Base-by-base conservation (phyloP, 2,113 vertebrate species). In the Amblyopsis rosae region DNA sequence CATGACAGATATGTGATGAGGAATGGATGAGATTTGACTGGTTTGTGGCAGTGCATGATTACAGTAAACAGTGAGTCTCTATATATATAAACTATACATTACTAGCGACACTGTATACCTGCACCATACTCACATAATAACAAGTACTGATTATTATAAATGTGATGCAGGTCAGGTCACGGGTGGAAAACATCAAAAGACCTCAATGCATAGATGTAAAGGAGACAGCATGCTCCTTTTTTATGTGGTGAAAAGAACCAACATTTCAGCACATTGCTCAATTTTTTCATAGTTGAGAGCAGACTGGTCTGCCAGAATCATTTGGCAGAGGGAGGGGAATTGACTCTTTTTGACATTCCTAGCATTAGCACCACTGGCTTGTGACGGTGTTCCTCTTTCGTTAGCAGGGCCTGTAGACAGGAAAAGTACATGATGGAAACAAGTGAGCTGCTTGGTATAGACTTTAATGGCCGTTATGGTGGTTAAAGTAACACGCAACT, bases 401-500 rank as follows among this genome's bases (percentile, higher is more conserved):
- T 82, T 70, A 1, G 54, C 46, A 48, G 3, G 13, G 15, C 35
- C 65, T 50, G 48, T 13, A 46, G 6, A 48, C 32, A 33, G 12
- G 11, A 67, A 73, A 75, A 80, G 79, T 81, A 76, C 76, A 83
- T 84, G 49, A 76, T 78, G 79, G 77, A 75, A 75, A 60, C 56
- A 7, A 73, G 74, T 67, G 60, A 75, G 84, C 15, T 46, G 66
- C 4, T 64, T 78, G 60, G 73, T 73, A 54, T 69, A 26, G 49
- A n/a, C 61, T 49, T 13, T 17, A 69, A 80, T 75, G 80, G 80
- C 71, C 59, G 74, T 58, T 12, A n/a, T 12, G 4, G 8, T 45
- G 63, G 60, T 69, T 49, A 53, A n/a, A 32, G 26, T 26, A 26
- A 49, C 26, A 16, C 12, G 13, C 4, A 58, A 49, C 57, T 55